phyloP scores from a whole-genome alignment of 2,113 vertebrate species.

The Pipa parva region DNA sequence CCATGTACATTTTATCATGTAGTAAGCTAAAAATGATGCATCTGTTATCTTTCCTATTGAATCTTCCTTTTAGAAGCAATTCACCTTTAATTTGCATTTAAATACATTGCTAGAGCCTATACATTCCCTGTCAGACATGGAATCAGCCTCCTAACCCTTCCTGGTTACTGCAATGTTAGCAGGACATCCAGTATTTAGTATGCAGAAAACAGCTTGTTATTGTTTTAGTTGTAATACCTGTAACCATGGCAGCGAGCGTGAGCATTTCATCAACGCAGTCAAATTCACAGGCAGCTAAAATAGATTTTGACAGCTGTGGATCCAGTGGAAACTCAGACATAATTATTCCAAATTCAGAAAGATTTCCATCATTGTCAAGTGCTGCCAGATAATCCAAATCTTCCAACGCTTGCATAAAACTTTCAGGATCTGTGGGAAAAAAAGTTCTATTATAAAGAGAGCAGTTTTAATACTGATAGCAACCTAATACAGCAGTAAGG shows the following conservation, averaged over 20 bases:
- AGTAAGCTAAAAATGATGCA: not conserved
- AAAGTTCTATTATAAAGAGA: too few relatives aligned
- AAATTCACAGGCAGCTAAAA: slow-evolving; percentile 81
- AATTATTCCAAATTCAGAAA: slow-evolving; percentile 82
- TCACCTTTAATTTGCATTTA: slow-evolving; percentile 14
- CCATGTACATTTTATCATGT: not conserved
- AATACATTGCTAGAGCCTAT: not conserved
- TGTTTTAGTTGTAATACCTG: slow-evolving; percentile 51
- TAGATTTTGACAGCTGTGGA: slow-evolving; percentile 77
- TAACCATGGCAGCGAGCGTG: slow-evolving; percentile 82
- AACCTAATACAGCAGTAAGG: too few relatives aligned
- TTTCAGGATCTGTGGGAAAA: slow-evolving; percentile 67
- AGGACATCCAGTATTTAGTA: rapidly evolving
- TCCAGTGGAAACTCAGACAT: slow-evolving; percentile 78
- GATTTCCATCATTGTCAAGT: slow-evolving; percentile 74
- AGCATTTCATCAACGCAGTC: slow-evolving; percentile 83
- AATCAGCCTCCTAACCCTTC: not conserved
- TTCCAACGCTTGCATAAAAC: slow-evolving; percentile 82
- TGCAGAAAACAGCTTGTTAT: not conserved
- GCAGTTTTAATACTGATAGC: too few relatives aligned
- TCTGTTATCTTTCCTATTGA: slow-evolving; percentile 9
- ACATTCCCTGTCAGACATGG: not conserved
- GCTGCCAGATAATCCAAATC: slow-evolving; percentile 84
- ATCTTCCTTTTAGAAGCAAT: not conserved
- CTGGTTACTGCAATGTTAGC: rapidly evolving